Conservation (phyloP, 2,888 invertebrate genomes). For the Lycocerus yunnanus region DNA sequence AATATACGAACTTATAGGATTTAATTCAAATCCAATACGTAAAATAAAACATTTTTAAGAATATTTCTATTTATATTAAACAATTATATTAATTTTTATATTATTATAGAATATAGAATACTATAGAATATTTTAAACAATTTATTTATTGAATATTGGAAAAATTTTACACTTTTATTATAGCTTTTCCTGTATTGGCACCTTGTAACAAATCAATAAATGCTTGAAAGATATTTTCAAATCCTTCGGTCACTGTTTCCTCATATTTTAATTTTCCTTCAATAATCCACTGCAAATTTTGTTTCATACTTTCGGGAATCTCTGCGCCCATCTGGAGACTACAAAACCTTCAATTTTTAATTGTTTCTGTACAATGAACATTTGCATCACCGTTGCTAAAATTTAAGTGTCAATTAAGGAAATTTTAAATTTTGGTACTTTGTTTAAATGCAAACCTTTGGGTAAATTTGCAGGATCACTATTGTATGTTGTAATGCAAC, state of each 20-base stretch:
- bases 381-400: slow-evolving; percentile 59
- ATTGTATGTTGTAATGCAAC: slow-evolving; percentile 69
- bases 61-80: no score
- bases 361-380: slow-evolving; percentile 61
- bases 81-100: no score
- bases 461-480: slow-evolving; percentile 45
- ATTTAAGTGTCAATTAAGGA: slow-evolving; percentile 1
- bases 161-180: slow-evolving; percentile 61
- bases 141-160: neutral
- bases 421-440: neutral
- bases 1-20: no score
- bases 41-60: no score
- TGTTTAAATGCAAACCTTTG: slow-evolving; percentile 32
- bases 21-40: no score
- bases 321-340: slow-evolving; percentile 59
- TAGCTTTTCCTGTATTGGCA: slow-evolving; percentile 72
- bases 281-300: slow-evolving; percentile 65
- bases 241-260: slow-evolving; percentile 71
- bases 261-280: slow-evolving; percentile 71
- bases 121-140: no score
- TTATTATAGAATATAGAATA: no score
- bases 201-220: slow-evolving; percentile 66
- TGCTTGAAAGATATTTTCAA: slow-evolving; percentile 74
- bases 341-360: slow-evolving; percentile 68
- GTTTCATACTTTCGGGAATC: slow-evolving; percentile 65